Base-by-base conservation (phyloP, 2,113 vertebrate species). In the Uria aalge region DNA sequence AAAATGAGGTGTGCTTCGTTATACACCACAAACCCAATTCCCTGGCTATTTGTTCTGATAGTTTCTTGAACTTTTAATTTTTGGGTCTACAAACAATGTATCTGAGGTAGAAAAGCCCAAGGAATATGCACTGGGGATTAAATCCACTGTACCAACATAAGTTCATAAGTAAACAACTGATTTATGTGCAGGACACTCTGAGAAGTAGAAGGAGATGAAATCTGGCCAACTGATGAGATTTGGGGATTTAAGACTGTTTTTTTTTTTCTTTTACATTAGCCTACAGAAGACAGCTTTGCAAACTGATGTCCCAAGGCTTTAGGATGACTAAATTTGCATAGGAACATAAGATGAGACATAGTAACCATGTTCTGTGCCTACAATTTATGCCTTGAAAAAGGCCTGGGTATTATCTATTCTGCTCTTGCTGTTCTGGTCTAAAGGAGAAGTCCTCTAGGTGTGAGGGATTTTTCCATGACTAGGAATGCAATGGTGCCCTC, bases 401-500 rank as follows among this genome's bases (percentile, higher is more conserved):
- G 34, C 20, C 23, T 74, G 26, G n/a, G 6, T 76, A 60, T 21
- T 76, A 50, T 43, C 78, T 59, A 77, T 29, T 83, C 30, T 48
- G 7, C 11, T 84, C 6, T 84, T 81, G 55, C 32, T 81, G 6
- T 77, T 64, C 29, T 66, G 32, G 20, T 73, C 23, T 71, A 41
- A 79, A 85, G 55, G 47, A 73, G 82, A 80, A 93, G 69, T 67
- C 64, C 47, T 79, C 8, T 15, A 80, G 82, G 32, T 57, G 36
- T 74, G 38, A 85, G 30, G 59, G 17, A 64, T n/a, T 87, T 80
- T 83, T 74, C 73, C 56, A 75, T 63, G 30, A 89, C 81, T 80
- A 77, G 55, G 88, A 96, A 96, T 89, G 67, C 96, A 94, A 94
- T 96, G 84, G 96, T 96, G 96, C 95, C 96, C 96, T 94, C 96